These are phyloP conservation scores for Strix aluco DNA, from an alignment of 2,113 vertebrate genomes.

Conservation along the genomic window DNA sequence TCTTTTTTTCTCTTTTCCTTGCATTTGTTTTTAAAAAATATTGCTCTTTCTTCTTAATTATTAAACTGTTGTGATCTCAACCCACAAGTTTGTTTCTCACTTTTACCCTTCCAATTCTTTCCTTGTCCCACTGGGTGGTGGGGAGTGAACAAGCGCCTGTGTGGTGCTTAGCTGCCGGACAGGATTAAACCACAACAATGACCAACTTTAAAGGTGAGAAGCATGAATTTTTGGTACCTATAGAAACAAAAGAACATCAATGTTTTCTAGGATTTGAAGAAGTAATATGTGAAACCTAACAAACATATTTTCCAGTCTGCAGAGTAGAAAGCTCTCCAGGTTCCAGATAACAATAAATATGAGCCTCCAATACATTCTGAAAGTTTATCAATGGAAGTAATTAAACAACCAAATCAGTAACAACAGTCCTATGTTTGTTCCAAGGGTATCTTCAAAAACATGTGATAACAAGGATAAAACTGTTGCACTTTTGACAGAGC, in stretches of 20 bases:
- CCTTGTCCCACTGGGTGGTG: accelerated
- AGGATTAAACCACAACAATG: not conserved
- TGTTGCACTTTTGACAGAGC: not conserved
- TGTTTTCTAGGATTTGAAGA: not conserved
- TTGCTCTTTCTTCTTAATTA: not conserved
- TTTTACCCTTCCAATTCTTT: not conserved
- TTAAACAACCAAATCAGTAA: not conserved
- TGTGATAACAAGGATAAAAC: not conserved
- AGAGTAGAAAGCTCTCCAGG: not conserved
- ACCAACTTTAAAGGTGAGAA: not conserved
- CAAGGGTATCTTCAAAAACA: not conserved
- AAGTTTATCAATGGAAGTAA: not conserved
- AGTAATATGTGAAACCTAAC: not conserved
- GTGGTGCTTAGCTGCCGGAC: accelerated
- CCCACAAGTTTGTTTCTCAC: not conserved
- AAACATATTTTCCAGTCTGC: not conserved
- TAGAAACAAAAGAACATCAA: not conserved
- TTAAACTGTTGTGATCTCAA: not conserved
- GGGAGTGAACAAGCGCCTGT: accelerated
- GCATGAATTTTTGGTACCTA: not conserved
- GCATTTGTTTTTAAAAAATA: not conserved
- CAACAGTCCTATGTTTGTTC: not conserved
- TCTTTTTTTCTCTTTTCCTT: not conserved
- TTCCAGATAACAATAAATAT: not conserved
- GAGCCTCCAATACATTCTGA: not conserved